A percentile compares a stretch with the other conserved stretches of the same genome.
Conservation (phyloP, 2,113 vertebrate species). For the Ciconia stormi region DNA sequence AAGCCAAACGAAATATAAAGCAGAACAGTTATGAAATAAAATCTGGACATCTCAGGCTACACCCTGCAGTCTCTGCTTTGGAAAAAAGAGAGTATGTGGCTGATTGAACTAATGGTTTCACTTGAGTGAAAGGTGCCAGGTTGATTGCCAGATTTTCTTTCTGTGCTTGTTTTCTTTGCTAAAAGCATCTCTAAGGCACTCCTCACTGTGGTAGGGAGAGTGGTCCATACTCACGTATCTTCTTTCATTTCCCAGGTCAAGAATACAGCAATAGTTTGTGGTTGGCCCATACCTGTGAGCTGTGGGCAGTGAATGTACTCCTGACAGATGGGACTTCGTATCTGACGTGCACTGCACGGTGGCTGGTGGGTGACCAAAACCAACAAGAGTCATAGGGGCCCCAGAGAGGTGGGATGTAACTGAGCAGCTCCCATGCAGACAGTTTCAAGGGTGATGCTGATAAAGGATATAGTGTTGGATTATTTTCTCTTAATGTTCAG, state of each 20-base stretch:
- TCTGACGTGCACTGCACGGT: fast-evolving
- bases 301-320: neutral
- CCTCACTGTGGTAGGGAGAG: neutral
- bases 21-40: neutral
- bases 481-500: neutral
- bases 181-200: neutral
- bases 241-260: neutral
- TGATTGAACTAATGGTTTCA: neutral
- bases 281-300: neutral
- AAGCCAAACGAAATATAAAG: neutral
- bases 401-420: neutral
- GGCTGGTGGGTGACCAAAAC: neutral
- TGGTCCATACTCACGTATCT: too few relatives aligned
- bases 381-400: neutral
- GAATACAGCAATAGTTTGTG: neutral
- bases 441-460: neutral
- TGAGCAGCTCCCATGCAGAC: neutral
- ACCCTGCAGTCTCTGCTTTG: neutral
- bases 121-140: neutral
- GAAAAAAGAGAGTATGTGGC: neutral
- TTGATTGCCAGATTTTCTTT: neutral
- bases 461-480: neutral
- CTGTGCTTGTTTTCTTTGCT: neutral
- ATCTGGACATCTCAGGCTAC: neutral
- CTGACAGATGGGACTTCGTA: neutral